Conservation (phyloP, 2,797 vertebrate genomes). For the Microhierax caerulescens region DNA sequence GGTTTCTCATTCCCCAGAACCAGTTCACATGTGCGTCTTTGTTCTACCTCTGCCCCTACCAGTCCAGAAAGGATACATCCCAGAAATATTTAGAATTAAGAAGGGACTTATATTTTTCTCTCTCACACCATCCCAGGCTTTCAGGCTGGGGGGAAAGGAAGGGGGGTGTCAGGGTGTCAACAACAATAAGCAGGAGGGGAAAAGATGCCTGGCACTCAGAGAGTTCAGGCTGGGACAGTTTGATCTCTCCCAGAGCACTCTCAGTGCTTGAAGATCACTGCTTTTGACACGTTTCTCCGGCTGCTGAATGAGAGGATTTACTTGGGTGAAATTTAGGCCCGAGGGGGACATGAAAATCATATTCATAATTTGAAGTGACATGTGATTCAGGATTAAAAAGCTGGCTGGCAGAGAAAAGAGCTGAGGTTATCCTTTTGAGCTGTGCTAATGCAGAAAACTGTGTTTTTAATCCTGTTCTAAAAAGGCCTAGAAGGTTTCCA, state of each 20-base stretch:
- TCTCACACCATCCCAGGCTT: not conserved
- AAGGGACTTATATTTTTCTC: not conserved
- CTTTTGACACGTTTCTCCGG: constrained; percentile 71
- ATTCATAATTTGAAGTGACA: constrained; percentile 82
- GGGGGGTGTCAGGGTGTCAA: constrained; percentile 30
- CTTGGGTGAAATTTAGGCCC: constrained; percentile 78
- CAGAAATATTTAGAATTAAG: constrained; percentile 19
- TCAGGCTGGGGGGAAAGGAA: not conserved
- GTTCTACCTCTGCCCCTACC: not conserved
- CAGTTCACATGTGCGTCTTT: not conserved
- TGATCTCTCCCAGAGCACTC: constrained; percentile 69
- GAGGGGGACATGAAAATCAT: constrained; percentile 76
- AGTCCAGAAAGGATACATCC: not conserved
- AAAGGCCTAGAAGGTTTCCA: constrained; percentile 72
- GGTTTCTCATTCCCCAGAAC: constrained; percentile 7
- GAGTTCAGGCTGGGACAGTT: constrained; percentile 62
- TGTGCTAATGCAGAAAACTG: constrained; percentile 75
- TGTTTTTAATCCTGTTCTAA: constrained; percentile 74
- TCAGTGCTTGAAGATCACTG: constrained; percentile 67
- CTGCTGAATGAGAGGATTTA: constrained; percentile 79
- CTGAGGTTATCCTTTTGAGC: constrained; percentile 73
- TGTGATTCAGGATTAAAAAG: constrained; percentile 79
- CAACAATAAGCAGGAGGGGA: constrained; percentile 29
- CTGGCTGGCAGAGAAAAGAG: constrained; percentile 76
- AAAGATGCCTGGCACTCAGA: constrained; percentile 33